These are phyloP conservation scores for Ruditapes philippinarum DNA, from an alignment of 1,140 invertebrate species.

Conservation along the genomic window DNA sequence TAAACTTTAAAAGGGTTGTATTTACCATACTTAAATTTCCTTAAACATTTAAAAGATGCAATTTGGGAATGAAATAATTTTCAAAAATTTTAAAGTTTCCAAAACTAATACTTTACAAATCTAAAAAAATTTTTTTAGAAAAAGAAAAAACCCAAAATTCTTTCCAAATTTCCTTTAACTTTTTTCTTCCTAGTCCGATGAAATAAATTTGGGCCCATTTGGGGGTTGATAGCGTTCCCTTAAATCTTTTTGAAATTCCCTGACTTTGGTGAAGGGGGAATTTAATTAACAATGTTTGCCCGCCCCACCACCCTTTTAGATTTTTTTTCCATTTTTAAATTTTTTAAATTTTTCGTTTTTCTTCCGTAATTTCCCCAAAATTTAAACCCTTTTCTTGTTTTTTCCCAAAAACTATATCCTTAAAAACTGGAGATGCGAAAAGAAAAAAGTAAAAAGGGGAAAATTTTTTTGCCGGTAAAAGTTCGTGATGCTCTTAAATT, in stretches of 20 bases:
- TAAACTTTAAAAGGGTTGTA: no score
- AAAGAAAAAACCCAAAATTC: no score
- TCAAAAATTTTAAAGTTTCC: no score
- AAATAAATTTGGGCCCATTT: constrained; percentile 8
- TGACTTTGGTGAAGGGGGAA: constrained; percentile 9
- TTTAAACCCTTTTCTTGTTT: no score
- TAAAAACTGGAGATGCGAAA: constrained; percentile 1
- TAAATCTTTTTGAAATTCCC: neutral
- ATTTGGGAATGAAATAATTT: no score
- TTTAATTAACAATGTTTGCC: neutral
- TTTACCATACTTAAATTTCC: no score
- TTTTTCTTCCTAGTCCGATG: constrained; percentile 28
- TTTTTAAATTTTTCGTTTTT: no score
- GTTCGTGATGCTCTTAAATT: neutral
- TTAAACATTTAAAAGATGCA: no score
- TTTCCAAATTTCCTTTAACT: no score
- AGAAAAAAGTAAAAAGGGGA: neutral
- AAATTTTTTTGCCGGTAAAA: neutral
- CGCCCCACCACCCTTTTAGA: constrained; percentile 30
- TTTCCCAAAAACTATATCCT: neutral
- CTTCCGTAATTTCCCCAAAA: neutral
- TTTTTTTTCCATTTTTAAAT: neutral
- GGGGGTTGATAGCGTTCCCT: neutral
- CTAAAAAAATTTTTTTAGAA: no score
- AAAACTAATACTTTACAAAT: no score